Percentiles rank a stretch among this genome's conserved stretches.
Evolutionary conservation across 2,888 invertebrate genomes (phyloP).

Genomic region (Lithophane semibrunnea): DNA sequence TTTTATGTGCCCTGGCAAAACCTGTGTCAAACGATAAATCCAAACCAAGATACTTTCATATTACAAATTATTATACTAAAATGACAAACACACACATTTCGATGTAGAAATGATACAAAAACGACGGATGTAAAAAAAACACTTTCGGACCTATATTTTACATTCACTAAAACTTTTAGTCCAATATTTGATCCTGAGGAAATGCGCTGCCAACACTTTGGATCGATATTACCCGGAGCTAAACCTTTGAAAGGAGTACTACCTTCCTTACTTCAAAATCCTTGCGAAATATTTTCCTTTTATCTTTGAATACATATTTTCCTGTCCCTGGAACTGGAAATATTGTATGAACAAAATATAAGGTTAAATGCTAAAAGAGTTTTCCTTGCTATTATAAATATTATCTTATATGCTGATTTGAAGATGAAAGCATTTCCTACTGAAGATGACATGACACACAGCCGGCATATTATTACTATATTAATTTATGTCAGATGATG

Average conservation of each 20-base stretch:
- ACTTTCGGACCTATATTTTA: background rate
- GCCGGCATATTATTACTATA: background rate
- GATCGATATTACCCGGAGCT: slow-evolving; percentile 28
- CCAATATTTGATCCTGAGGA: slow-evolving; percentile 16
- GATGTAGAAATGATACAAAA: too few relatives aligned
- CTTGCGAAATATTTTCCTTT: slow-evolving; percentile 34
- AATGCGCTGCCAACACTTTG: background rate
- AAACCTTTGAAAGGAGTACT: slow-evolving; percentile 11
- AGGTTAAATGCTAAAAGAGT: slow-evolving; percentile 1
- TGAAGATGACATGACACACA: background rate
- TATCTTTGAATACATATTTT: slow-evolving; percentile 40
- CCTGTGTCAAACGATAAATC: too few relatives aligned
- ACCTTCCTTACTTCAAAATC: slow-evolving; percentile 20
- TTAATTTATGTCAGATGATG: background rate
- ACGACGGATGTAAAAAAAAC: background rate
- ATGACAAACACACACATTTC: too few relatives aligned
- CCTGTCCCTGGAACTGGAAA: slow-evolving; percentile 8
- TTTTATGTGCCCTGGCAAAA: too few relatives aligned
- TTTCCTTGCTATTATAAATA: background rate
- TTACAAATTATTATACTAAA: slow-evolving; percentile 14
- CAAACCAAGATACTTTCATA: background rate
- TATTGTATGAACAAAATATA: slow-evolving; percentile 8
- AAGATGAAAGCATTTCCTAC: slow-evolving; percentile 16
- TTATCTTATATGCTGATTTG: slow-evolving; percentile 1
- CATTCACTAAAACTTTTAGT: slow-evolving; percentile 25